Evolutionary conservation across 2,888 invertebrate genomes (phyloP).

Genomic region (Nesidiocoris tenuis): DNA sequence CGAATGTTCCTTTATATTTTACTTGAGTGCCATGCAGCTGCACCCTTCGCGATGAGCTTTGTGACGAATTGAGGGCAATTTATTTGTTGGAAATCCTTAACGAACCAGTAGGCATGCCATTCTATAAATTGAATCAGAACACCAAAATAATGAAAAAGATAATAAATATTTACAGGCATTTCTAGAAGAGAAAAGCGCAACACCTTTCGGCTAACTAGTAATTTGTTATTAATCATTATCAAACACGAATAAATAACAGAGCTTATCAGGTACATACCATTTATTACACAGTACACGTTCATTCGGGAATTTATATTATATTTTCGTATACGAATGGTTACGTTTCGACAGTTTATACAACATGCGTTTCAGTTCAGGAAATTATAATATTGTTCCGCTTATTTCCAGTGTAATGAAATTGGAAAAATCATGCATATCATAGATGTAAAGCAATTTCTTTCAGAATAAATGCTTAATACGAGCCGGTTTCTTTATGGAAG

Average conservation of each 20-base stretch:
- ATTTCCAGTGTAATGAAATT: slow-evolving; percentile 32
- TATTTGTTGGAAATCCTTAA: neutral
- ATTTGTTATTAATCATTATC: neutral
- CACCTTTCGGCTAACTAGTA: neutral
- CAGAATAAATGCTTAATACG: slow-evolving; percentile 18
- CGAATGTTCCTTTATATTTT: slow-evolving; percentile 14
- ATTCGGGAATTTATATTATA: slow-evolving; percentile 12
- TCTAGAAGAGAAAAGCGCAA: neutral
- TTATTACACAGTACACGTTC: neutral
- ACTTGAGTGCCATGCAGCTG: neutral
- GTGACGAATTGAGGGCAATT: neutral
- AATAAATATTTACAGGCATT: neutral
- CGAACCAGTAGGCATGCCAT: neutral
- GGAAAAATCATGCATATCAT: slow-evolving; percentile 34
- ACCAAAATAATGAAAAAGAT: neutral
- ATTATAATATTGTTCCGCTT: slow-evolving; percentile 30
- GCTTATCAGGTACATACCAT: neutral
- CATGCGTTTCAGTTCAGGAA: slow-evolving; percentile 7
- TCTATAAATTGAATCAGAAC: no score
- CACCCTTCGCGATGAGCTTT: neutral
- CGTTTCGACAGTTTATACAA: slow-evolving; percentile 7
- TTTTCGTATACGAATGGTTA: slow-evolving; percentile 10
- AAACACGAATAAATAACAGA: neutral
- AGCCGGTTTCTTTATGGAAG: neutral
- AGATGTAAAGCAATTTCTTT: slow-evolving; percentile 32